Evolutionary conservation across 2,797 vertebrate genomes (phyloP).

Genomic region (Phoeniculus purpureus): DNA sequence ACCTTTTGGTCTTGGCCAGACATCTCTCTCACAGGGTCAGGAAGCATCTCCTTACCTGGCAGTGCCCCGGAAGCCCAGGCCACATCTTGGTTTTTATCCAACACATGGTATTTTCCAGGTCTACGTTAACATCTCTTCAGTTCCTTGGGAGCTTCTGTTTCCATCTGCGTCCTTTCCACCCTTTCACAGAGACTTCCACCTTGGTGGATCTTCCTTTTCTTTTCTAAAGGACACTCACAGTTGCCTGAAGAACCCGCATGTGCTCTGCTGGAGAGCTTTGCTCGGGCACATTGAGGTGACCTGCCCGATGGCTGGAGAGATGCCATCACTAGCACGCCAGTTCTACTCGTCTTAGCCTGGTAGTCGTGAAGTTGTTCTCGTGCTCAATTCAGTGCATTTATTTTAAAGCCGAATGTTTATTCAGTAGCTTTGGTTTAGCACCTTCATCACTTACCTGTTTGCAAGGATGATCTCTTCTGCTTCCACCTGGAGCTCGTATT

Average conservation of each 20-base stretch:
- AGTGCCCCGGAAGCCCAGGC: background rate
- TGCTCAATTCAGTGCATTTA: background rate
- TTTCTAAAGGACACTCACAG: background rate
- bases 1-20: background rate
- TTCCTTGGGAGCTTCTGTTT: background rate
- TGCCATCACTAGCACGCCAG: background rate
- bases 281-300: background rate
- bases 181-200: background rate
- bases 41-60: background rate
- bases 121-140: background rate
- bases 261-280: background rate
- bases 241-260: background rate
- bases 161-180: background rate
- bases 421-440: constrained; percentile 9
- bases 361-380: background rate
- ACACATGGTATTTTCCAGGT: background rate
- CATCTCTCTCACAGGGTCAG: background rate
- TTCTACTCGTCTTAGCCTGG: constrained; percentile 12
- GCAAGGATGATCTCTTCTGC: constrained; percentile 5
- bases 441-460: constrained; percentile 34
- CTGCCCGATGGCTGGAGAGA: background rate
- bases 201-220: background rate
- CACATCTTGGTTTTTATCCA: background rate
- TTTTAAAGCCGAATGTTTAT: background rate
- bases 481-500: constrained; percentile 35